These are phyloP conservation scores for Rhodinocichla rosea DNA, from an alignment of 2,113 vertebrate genomes.

Conservation along the genomic window DNA sequence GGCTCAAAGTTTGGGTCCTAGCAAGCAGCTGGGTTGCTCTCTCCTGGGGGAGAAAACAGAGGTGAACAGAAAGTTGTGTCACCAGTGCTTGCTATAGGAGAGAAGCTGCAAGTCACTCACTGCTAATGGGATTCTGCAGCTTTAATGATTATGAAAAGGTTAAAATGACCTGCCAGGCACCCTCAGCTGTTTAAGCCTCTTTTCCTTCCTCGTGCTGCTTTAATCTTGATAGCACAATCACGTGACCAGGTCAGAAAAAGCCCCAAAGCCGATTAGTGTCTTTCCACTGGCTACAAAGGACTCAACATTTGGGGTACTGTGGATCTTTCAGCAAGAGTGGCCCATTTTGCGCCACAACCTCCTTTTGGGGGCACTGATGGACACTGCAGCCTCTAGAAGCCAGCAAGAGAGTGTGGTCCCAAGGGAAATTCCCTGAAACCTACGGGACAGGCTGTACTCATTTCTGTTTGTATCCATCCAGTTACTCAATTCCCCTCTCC, in stretches of 20 bases:
- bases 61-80: neutral
- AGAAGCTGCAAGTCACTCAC: neutral
- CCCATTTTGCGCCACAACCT: neutral
- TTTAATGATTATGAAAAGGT: constrained; percentile 71
- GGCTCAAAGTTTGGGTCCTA: neutral
- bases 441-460: neutral
- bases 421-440: neutral
- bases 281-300: neutral
- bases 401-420: neutral
- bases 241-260: constrained; percentile 72
- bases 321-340: neutral
- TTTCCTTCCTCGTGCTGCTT: constrained; percentile 81
- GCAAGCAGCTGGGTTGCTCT: neutral
- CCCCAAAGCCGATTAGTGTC: constrained; percentile 81
- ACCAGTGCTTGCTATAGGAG: rapidly evolving
- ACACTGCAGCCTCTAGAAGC: neutral
- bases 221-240: constrained; percentile 81
- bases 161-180: constrained; percentile 70
- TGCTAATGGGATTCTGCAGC: constrained; percentile 62
- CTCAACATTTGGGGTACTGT: neutral
- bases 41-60: rapidly evolving
- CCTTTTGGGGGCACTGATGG: neutral
- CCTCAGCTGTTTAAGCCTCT: constrained; percentile 78
- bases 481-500: neutral
- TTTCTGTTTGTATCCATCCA: neutral